phyloP scores from a whole-genome alignment of 2,797 vertebrate genomes.

The Salmo trutta region DNA sequence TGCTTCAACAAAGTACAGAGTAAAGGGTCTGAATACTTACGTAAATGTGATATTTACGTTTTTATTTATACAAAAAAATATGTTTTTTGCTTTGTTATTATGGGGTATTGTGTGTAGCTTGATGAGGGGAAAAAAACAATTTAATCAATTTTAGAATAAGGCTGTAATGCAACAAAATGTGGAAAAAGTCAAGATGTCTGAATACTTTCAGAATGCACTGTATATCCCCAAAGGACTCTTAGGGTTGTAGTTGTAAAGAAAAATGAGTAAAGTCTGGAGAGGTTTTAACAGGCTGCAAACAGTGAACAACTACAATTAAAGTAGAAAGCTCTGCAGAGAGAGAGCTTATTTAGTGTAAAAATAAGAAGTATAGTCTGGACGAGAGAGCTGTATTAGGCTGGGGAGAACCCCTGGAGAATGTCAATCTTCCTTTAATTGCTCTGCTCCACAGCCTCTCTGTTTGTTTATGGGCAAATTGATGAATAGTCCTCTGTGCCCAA shows the following conservation, averaged over 20 bases:
- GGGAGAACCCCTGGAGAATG: neutral
- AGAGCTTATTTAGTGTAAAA: too few species aligned
- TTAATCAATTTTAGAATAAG: too few species aligned
- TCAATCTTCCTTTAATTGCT: conserved; percentile 38
- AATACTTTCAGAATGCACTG: too few species aligned
- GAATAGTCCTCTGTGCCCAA: conserved; percentile 10
- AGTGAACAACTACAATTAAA: neutral
- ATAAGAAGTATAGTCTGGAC: too few species aligned
- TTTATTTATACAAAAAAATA: too few species aligned
- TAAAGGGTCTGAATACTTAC: conserved; percentile 48
- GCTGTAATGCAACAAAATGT: too few species aligned
- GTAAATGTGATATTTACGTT: too few species aligned
- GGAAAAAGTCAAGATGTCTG: too few species aligned
- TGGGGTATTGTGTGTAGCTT: too few species aligned
- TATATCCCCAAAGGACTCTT: neutral
- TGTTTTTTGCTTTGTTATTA: too few species aligned
- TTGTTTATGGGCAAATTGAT: conserved; percentile 22
- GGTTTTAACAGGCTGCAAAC: neutral
- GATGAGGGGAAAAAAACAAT: too few species aligned
- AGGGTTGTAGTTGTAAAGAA: neutral
- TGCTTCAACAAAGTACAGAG: conserved; percentile 53
- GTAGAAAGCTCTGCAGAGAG: too few species aligned
- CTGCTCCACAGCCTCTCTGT: neutral
- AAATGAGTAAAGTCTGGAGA: neutral
- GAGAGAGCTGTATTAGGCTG: neutral